phyloP scores from a whole-genome alignment of 2,797 vertebrate genomes.

The Salarias fasciatus region DNA sequence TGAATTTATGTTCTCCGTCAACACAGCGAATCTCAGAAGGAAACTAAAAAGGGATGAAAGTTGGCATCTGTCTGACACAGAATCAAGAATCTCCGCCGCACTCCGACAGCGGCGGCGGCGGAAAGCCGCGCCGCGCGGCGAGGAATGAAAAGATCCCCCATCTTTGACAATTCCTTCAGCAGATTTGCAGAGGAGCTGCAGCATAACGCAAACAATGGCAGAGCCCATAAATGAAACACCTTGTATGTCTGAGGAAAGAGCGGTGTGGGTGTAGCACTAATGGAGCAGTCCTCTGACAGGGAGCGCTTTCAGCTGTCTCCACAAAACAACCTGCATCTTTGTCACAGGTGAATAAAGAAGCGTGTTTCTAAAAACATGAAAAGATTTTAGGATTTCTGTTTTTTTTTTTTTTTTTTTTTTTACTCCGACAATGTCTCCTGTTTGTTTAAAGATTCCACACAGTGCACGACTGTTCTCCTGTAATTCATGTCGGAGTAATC shows the following conservation, averaged over 20 bases:
- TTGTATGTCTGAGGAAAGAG: conserved; percentile 47
- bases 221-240: conserved; percentile 49
- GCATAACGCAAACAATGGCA: conserved; percentile 58
- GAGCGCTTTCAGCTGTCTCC: conserved; percentile 47
- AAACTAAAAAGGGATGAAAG: conserved; percentile 61
- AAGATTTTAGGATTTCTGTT: conserved; percentile 30
- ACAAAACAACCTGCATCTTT: conserved; percentile 51
- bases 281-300: conserved; percentile 57
- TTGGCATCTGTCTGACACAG: conserved; percentile 64
- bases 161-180: conserved; percentile 48
- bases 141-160: conserved; percentile 45
- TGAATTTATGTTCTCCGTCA: conserved; percentile 51
- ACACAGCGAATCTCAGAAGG: conserved; percentile 35
- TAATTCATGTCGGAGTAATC: conserved; percentile 13
- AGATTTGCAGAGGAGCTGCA: conserved; percentile 30
- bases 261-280: conserved; percentile 60
- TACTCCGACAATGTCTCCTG: conserved; percentile 31
- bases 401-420: no score
- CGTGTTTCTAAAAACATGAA: conserved; percentile 33
- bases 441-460: conserved; percentile 13
- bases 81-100: conserved; percentile 47
- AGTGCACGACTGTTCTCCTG: not conserved
- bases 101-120: conserved; percentile 23
- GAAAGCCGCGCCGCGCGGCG: conserved; percentile 13
- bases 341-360: conserved; percentile 33